phyloP scores from a whole-genome alignment of 2,888 invertebrate genomes.

The Lathronympha strigana region DNA sequence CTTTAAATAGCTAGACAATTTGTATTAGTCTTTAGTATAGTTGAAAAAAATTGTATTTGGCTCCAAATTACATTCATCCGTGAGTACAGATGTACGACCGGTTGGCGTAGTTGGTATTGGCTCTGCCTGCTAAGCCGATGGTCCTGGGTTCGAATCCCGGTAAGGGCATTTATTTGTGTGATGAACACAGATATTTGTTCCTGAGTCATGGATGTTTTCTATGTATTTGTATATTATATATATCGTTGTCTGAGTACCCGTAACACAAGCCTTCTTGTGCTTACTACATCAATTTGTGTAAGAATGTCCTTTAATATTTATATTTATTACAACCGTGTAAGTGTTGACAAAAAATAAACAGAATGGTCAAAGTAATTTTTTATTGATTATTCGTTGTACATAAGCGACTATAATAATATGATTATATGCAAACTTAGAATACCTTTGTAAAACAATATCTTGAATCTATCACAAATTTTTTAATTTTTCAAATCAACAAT shows the following conservation, averaged over 20 bases:
- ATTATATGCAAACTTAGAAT: slow-evolving; percentile 52
- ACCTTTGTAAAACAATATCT: slow-evolving; percentile 28
- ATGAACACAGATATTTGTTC: too few species aligned
- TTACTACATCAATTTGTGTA: too few species aligned
- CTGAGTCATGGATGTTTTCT: too few species aligned
- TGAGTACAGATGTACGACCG: background rate
- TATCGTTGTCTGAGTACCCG: too few species aligned
- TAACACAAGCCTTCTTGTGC: too few species aligned
- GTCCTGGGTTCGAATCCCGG: too few species aligned
- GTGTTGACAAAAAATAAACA: slow-evolving; percentile 45
- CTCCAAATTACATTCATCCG: background rate
- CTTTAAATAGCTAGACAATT: background rate
- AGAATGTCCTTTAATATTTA: too few species aligned
- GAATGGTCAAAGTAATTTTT: slow-evolving; percentile 42
- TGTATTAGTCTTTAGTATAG: slow-evolving; percentile 6
- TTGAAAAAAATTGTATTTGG: slow-evolving; percentile 17
- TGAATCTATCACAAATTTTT: background rate
- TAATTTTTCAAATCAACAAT: slow-evolving; percentile 1
- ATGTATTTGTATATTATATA: background rate
- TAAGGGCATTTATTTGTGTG: too few species aligned
- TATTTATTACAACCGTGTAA: too few species aligned
- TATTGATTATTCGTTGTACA: slow-evolving; percentile 69
- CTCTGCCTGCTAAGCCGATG: too few species aligned
- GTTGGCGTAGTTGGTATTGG: too few species aligned
- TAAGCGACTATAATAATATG: slow-evolving; percentile 67